These are phyloP conservation scores for Formicarius rufipectus DNA, from an alignment of 2,113 vertebrate genomes.

Conservation along the genomic window DNA sequence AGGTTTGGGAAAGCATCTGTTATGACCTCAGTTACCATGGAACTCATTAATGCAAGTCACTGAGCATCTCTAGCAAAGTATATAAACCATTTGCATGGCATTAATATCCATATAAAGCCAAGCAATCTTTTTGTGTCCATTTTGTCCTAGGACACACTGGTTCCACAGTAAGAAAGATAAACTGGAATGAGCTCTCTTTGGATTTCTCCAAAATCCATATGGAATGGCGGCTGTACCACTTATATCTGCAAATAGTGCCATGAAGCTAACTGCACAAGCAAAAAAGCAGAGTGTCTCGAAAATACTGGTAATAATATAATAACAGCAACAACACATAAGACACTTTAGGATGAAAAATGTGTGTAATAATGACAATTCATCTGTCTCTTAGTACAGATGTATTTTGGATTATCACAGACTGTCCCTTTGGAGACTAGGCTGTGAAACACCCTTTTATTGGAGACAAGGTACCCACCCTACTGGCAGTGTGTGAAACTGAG, in stretches of 20 bases:
- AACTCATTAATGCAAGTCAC: conserved; percentile 6
- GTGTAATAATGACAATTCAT: not conserved
- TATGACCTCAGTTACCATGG: not conserved
- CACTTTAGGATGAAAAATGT: not conserved
- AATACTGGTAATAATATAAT: not conserved
- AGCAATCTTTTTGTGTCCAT: not conserved
- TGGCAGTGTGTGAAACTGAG: not conserved
- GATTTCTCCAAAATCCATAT: not conserved
- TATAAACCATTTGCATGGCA: not conserved
- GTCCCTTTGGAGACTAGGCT: not conserved
- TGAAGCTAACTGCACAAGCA: not conserved
- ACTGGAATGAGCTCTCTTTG: not conserved
- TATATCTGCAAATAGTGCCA: not conserved
- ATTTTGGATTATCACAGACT: not conserved
- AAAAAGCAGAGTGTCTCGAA: not conserved
- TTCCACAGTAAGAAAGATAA: not conserved
- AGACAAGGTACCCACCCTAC: not conserved
- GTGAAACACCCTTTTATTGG: not conserved
- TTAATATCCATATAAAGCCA: not conserved
- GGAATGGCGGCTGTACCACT: not conserved
- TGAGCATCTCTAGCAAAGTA: not conserved
- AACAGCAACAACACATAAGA: not conserved
- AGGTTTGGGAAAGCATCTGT: not conserved
- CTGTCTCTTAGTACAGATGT: not conserved
- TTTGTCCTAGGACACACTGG: not conserved